phyloP scores from a whole-genome alignment of 2,113 vertebrate species.

The Calypte anna region DNA sequence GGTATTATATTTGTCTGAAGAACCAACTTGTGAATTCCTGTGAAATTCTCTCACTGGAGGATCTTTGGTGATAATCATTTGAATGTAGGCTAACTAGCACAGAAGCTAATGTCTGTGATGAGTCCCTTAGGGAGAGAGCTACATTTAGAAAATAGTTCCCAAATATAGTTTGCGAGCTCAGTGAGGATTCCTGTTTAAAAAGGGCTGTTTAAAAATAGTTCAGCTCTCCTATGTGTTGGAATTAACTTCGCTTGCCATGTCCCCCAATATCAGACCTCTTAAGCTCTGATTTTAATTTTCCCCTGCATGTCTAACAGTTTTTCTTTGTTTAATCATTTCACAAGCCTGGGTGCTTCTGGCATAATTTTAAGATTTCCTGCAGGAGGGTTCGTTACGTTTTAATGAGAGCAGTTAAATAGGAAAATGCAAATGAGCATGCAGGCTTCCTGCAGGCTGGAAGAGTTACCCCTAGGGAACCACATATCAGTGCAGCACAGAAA shows the following conservation, averaged over 20 bases:
- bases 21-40: background rate
- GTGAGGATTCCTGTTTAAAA: background rate
- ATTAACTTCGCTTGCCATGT: background rate
- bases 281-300: background rate
- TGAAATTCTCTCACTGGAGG: background rate
- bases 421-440: background rate
- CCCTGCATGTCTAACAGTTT: background rate
- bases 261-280: background rate
- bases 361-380: background rate
- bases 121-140: background rate
- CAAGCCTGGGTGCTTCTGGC: background rate
- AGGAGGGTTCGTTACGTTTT: conserved; percentile 1
- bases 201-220: background rate
- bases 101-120: background rate
- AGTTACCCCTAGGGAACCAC: background rate
- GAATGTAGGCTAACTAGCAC: background rate
- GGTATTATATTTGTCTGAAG: background rate
- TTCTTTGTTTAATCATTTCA: conserved; percentile 12
- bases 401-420: conserved; percentile 18
- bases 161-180: background rate
- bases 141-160: background rate
- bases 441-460: background rate
- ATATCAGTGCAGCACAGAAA: background rate
- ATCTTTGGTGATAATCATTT: background rate
- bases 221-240: background rate